phyloP scores from a whole-genome alignment of 1,140 invertebrate genomes.

The Drosophila kanapiae region DNA sequence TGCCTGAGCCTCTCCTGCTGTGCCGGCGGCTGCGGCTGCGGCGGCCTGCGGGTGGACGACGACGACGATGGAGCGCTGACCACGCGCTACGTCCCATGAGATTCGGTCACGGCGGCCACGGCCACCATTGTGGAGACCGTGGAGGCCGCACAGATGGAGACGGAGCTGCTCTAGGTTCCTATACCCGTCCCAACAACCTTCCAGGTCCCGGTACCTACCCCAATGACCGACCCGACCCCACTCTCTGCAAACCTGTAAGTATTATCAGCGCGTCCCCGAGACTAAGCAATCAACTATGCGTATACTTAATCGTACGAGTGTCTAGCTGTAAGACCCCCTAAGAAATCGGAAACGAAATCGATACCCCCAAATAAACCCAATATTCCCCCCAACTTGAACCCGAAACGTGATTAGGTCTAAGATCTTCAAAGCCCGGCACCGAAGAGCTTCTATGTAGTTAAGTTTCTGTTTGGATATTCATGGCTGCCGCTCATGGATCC shows the following conservation, averaged over 20 bases:
- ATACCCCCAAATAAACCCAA: background rate
- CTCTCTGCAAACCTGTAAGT: conserved; percentile 65
- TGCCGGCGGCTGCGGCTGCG: conserved; percentile 42
- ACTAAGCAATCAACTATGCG: conserved; percentile 67
- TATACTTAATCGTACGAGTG: conserved; percentile 70
- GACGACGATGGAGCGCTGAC: conserved; percentile 78
- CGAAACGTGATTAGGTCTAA: conserved; percentile 80
- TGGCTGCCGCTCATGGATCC: conserved; percentile 40
- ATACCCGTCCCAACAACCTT: conserved; percentile 20
- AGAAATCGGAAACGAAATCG: conserved; percentile 25
- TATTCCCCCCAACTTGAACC: conserved; percentile 14
- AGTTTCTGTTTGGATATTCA: conserved; percentile 59
- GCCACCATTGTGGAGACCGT: conserved; percentile 75
- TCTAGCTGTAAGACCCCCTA: conserved; percentile 41
- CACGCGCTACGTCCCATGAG: conserved; percentile 81
- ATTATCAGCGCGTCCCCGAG: conserved; percentile 61
- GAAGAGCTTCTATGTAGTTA: conserved; percentile 70
- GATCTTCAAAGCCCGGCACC: conserved; percentile 61
- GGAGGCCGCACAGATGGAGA: conserved; percentile 79
- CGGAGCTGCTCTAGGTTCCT: conserved; percentile 78
- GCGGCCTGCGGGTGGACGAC: conserved; percentile 56
- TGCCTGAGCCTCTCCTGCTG: conserved; percentile 19
- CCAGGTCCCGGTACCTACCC: conserved; percentile 11
- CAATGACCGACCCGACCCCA: conserved; percentile 2
- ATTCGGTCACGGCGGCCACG: conserved; percentile 80